Percentiles rank a stretch among this genome's conserved stretches.
Conservation (phyloP, 2,113 vertebrate genomes). For the Typhlomys cinereus region DNA sequence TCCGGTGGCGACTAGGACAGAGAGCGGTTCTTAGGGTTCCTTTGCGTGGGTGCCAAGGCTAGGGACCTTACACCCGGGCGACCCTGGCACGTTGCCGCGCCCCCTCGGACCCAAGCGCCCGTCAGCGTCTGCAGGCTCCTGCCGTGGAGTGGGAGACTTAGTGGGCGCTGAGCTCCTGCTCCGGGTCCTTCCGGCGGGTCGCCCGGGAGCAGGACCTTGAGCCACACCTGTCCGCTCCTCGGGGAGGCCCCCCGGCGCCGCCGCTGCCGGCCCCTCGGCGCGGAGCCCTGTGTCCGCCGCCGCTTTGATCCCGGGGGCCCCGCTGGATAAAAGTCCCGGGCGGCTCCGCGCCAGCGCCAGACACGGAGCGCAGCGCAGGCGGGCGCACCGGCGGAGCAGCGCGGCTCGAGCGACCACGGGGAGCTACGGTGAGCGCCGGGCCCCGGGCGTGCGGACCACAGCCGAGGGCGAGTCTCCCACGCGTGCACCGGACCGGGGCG, state of each 20-base stretch:
- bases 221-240: conserved; percentile 74
- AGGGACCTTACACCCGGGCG: background rate
- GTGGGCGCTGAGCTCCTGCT: background rate
- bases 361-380: conserved; percentile 48
- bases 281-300: conserved; percentile 69
- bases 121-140: background rate
- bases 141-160: background rate
- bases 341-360: conserved; percentile 74
- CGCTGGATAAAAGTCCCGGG: conserved; percentile 75
- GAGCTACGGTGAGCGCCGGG: conserved; percentile 63
- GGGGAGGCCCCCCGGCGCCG: conserved; percentile 11
- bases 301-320: conserved; percentile 79
- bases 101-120: background rate
- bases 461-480: background rate
- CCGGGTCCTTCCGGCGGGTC: background rate
- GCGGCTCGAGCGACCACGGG: background rate
- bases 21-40: background rate
- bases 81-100: background rate
- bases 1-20: background rate
- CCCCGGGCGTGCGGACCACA: background rate
- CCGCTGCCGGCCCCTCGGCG: conserved; percentile 47
- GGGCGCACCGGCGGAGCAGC: conserved; percentile 22
- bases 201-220: conserved; percentile 6
- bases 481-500: background rate
- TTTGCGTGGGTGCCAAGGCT: background rate